Evolutionary conservation across 2,888 invertebrate genomes (phyloP).

Genomic region (Laspeyria flexula): DNA sequence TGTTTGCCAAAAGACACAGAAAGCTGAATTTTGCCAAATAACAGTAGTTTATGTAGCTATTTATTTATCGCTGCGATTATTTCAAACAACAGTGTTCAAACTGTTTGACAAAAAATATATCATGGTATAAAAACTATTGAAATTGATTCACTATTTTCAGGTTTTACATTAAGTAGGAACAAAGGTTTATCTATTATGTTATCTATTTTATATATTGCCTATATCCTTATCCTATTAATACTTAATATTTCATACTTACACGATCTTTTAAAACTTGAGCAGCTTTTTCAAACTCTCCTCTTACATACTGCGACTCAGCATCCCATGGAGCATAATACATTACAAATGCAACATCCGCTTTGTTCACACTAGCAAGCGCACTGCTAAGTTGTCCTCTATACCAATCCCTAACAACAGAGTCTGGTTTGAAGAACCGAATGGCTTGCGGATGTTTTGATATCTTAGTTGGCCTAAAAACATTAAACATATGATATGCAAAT

Average conservation of each 20-base stretch:
- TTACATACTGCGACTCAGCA: slow-evolving; percentile 92
- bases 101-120: too few species aligned
- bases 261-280: slow-evolving; percentile 89
- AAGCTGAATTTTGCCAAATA: too few species aligned
- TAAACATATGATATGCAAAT: background rate
- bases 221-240: background rate
- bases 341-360: slow-evolving; percentile 92
- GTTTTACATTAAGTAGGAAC: too few species aligned
- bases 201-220: too few species aligned
- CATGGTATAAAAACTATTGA: too few species aligned
- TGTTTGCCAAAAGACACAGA: too few species aligned
- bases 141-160: too few species aligned
- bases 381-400: slow-evolving; percentile 90
- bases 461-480: slow-evolving; percentile 62
- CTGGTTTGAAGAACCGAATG: slow-evolving; percentile 89
- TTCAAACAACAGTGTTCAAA: too few species aligned
- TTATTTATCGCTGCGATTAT: too few species aligned
- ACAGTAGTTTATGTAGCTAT: too few species aligned
- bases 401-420: slow-evolving; percentile 91
- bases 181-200: too few species aligned
- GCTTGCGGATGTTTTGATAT: slow-evolving; percentile 82
- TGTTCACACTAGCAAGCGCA: slow-evolving; percentile 86
- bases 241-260: slow-evolving; percentile 73
- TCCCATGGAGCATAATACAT: slow-evolving; percentile 99
- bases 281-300: slow-evolving; percentile 91